A percentile compares a stretch with the other conserved stretches of the same genome.
Conservation (phyloP, 2,113 vertebrate genomes). For the Periophthalmus modestus region DNA sequence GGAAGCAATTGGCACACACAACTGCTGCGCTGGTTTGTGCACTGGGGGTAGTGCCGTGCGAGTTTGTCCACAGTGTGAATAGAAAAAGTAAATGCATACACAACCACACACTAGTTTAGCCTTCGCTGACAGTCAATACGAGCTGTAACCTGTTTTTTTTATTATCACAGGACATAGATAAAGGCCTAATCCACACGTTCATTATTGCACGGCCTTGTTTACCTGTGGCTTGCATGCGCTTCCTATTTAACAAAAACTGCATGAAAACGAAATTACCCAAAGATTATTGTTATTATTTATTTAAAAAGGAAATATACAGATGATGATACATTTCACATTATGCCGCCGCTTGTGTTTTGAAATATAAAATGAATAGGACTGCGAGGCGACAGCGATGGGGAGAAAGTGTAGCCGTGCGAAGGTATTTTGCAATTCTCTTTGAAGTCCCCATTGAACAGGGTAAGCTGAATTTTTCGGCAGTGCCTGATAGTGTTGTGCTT, state of each 20-base stretch:
- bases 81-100: constrained; percentile 39
- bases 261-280: constrained; percentile 73
- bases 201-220: constrained; percentile 73
- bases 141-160: constrained; percentile 58
- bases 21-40: background rate
- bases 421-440: constrained; percentile 96
- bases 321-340: constrained; percentile 79
- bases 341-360: constrained; percentile 64
- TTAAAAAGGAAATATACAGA: constrained; percentile 74
- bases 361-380: constrained; percentile 70
- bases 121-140: constrained; percentile 60
- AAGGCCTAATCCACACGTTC: constrained; percentile 71
- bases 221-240: constrained; percentile 55
- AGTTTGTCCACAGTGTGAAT: constrained; percentile 34
- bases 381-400: constrained; percentile 42
- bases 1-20: constrained; percentile 31
- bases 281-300: constrained; percentile 82
- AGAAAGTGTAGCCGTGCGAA: constrained; percentile 72
- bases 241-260: constrained; percentile 61
- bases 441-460: constrained; percentile 97
- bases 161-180: constrained; percentile 62
- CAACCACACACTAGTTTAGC: constrained; percentile 53
- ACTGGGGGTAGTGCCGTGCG: constrained; percentile 2
- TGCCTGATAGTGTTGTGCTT: constrained; percentile 94
- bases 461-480: constrained; percentile 94